Conservation (phyloP, 2,797 vertebrate species). For the Emydoidea blandingii region DNA sequence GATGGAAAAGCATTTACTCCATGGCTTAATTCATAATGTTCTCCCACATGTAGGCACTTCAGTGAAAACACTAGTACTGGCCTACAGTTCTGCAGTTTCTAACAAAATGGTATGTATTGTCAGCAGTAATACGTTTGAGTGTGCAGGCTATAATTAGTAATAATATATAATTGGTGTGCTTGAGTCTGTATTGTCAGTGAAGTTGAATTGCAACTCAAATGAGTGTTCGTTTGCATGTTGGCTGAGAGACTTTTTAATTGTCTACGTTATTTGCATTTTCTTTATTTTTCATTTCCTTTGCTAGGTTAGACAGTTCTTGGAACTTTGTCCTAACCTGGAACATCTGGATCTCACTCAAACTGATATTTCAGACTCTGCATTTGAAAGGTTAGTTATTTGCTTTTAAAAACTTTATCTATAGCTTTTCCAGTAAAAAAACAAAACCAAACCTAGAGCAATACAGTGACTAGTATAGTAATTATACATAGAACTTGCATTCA, state of each 20-base stretch:
- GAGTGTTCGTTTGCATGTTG: not conserved
- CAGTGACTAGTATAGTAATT: not conserved
- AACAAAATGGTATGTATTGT: conserved; percentile 93
- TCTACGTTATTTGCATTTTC: not conserved
- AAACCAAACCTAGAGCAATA: not conserved
- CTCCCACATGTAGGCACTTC: conserved; percentile 91
- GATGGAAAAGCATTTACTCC: conserved; percentile 92
- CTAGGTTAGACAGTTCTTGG: conserved; percentile 95
- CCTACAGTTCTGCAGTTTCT: conserved; percentile 94
- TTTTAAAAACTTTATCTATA: not conserved
- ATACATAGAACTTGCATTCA: not conserved
- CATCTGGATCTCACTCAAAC: conserved; percentile 97
- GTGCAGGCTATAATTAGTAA: not conserved
- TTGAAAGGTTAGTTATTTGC: conserved; percentile 89
- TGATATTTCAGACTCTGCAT: conserved; percentile 93
- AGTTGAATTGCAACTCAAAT: not conserved
- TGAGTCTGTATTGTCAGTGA: not conserved
- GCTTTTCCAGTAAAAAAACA: not conserved
- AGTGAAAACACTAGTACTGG: conserved; percentile 93
- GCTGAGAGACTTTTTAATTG: not conserved
- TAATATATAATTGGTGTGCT: not conserved
- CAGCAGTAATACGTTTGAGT: not conserved
- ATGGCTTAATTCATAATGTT: conserved; percentile 93
- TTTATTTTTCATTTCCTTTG: conserved; percentile 10
- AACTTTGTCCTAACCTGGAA: conserved; percentile 92